These are phyloP conservation scores for Phoenoteleia sp. DNA, from an alignment of 2,888 invertebrate genomes.

Conservation along the genomic window DNA sequence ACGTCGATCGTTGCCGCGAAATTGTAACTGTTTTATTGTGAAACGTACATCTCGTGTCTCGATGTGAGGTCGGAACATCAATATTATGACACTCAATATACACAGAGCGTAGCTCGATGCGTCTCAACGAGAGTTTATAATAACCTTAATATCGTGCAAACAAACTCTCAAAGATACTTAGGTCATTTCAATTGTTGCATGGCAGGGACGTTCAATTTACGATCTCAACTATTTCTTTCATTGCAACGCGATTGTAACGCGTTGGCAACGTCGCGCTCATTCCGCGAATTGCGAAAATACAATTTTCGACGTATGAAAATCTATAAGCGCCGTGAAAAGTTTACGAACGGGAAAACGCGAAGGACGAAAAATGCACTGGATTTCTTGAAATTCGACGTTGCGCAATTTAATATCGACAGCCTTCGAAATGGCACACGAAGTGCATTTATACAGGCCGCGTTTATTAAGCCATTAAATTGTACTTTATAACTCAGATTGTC, in stretches of 20 bases:
- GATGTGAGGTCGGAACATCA: conserved; percentile 35
- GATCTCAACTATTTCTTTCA: conserved; percentile 21
- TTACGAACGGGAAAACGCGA: too few species aligned
- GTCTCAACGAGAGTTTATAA: conserved; percentile 46
- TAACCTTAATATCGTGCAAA: conserved; percentile 48
- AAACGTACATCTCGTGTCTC: conserved; percentile 25
- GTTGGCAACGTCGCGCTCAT: too few species aligned
- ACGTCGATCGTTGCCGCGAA: conserved; percentile 11
- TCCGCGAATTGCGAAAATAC: too few species aligned
- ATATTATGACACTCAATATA: conserved; percentile 43
- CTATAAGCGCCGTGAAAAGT: too few species aligned
- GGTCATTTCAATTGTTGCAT: conserved; percentile 51
- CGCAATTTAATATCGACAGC: too few species aligned
- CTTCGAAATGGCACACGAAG: too few species aligned
- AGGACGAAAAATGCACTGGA: too few species aligned
- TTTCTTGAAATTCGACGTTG: too few species aligned
- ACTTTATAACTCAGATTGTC: not conserved
- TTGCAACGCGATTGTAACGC: too few species aligned
- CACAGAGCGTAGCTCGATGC: conserved; percentile 15
- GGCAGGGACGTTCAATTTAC: conserved; percentile 36
- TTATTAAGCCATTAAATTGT: not conserved
- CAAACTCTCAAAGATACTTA: conserved; percentile 44
- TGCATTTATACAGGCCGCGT: not conserved
- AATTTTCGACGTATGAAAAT: too few species aligned
- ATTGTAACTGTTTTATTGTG: conserved; percentile 21